Evolutionary conservation across 2,888 invertebrate species (phyloP), one percentile per base, ranked within the genome.

Genomic region (Seira musarum): DNA sequence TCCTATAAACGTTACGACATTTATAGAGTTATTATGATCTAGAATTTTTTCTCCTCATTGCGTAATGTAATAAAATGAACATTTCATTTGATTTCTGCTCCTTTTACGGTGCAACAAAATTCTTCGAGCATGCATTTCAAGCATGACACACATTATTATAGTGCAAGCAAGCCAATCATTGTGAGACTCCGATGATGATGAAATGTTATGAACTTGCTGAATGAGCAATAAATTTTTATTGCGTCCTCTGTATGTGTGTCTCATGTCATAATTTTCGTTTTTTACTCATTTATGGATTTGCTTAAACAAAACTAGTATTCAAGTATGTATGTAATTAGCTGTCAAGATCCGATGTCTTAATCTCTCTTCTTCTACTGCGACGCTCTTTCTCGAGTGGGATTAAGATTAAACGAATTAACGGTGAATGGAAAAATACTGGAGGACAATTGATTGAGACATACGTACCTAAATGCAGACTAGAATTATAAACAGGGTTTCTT

Each of bases 391-490:
- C 30, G 30, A 30, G 30, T 8, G 13, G 53, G 53, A 53, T 13
- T 30, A 30, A 30, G n/a, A n/a, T n/a, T 40, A 40, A 53, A 53
- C 6, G 15, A 17, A 2, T 17, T 53, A 53, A 53, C 53, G 6
- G 53, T 53, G 53, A 53, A 53, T 53, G 53, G 53, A 53, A 53
- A 53, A 17, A n/a, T 53, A 53, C 53, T 53, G 53, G 53, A 53
- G 53, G 53, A 53, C 53, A 53, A 53, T 53, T 53, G 53, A 53
- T 17, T 53, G 53, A 53, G 53, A 53, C 6, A 53, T 30, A 30
- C 30, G 53, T 53, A 53, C 53, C 53, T 53, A n/a, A 3, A 13
- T 13, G 17, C 53, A 53, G 13, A 40, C 40, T 6, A 53, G 53
- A 53, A 17, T 3, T 40, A 13, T 53, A 53, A 53, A 53, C 53